phyloP scores from a whole-genome alignment of 1,140 invertebrate species.

The Daktulosphaira vitifoliae region DNA sequence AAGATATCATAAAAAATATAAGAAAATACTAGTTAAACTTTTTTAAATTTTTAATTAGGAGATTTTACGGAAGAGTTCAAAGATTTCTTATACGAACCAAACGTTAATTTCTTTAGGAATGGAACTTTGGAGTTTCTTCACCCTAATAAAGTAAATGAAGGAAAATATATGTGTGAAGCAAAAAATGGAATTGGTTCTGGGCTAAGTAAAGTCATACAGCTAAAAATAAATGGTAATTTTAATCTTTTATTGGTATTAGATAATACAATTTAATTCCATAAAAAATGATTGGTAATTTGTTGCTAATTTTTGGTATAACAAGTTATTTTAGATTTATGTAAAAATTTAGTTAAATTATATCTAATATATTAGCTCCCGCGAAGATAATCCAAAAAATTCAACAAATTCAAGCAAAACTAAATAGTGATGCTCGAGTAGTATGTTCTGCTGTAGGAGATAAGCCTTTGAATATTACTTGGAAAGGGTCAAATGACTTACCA shows the following conservation, averaged over 20 bases:
- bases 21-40: too few relatives aligned
- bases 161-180: conserved; percentile 85
- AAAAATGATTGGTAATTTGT: too few relatives aligned
- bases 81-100: conserved; percentile 67
- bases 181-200: conserved; percentile 82
- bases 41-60: conserved; percentile 44
- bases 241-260: conserved; percentile 48
- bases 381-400: conserved; percentile 71
- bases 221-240: conserved; percentile 74
- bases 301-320: not conserved
- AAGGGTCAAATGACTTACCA: conserved; percentile 43
- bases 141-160: conserved; percentile 74
- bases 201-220: conserved; percentile 75
- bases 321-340: not conserved
- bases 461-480: conserved; percentile 78
- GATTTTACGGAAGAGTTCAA: conserved; percentile 77
- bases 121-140: conserved; percentile 70
- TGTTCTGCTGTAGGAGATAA: conserved; percentile 83
- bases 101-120: conserved; percentile 65
- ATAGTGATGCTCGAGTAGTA: conserved; percentile 65
- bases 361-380: conserved; percentile 65
- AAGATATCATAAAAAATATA: too few relatives aligned
- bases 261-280: conserved; percentile 70
- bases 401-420: conserved; percentile 62
- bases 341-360: conserved; percentile 5